Percentiles rank a stretch among this genome's conserved stretches.
These are phyloP conservation scores for Bibio marci DNA, from an alignment of 2,888 invertebrate species.

Conservation along the genomic window DNA sequence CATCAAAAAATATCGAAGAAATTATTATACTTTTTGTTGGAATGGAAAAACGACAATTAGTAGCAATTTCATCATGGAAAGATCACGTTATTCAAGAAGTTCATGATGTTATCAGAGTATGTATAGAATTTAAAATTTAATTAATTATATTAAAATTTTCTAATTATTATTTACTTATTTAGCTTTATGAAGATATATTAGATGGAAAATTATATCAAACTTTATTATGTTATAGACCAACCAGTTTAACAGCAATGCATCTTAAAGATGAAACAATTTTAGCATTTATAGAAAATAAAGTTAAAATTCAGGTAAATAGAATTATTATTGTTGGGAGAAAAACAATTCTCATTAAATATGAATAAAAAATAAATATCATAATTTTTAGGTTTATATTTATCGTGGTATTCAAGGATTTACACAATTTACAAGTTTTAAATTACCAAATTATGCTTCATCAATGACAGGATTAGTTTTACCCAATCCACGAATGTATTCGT, in stretches of 20 bases:
- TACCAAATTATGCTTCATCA: constrained; percentile 7
- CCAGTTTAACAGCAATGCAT: constrained; percentile 25
- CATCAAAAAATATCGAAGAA: constrained; percentile 19
- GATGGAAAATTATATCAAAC: constrained; percentile 33
- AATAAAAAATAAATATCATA: constrained; percentile 8
- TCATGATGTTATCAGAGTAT: constrained; percentile 26
- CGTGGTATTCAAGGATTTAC: constrained; percentile 26
- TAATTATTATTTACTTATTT: constrained; percentile 7
- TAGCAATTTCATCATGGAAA: constrained; percentile 26
- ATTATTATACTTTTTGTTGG: constrained; percentile 23
- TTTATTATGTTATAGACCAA: constrained; percentile 31
- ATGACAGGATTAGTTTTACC: constrained; percentile 14
- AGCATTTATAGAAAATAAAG: constrained; percentile 29
- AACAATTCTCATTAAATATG: no score
- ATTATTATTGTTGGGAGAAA: no score
- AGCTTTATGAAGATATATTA: constrained; percentile 30
- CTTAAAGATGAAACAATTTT: constrained; percentile 33
- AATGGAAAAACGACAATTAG: constrained; percentile 16
- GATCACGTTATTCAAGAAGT: constrained; percentile 19
- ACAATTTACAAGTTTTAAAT: constrained; percentile 16
- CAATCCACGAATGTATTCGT: constrained; percentile 9
- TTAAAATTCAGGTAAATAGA: constrained; percentile 12
- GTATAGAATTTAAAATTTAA: neutral
- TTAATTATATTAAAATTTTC: neutral
- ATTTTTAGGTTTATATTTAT: constrained; percentile 14